Percentiles rank a stretch among this genome's conserved stretches.
These are phyloP conservation scores for Hemiscyllium ocellatum DNA, from an alignment of 2,113 vertebrate genomes.

Conservation along the genomic window DNA sequence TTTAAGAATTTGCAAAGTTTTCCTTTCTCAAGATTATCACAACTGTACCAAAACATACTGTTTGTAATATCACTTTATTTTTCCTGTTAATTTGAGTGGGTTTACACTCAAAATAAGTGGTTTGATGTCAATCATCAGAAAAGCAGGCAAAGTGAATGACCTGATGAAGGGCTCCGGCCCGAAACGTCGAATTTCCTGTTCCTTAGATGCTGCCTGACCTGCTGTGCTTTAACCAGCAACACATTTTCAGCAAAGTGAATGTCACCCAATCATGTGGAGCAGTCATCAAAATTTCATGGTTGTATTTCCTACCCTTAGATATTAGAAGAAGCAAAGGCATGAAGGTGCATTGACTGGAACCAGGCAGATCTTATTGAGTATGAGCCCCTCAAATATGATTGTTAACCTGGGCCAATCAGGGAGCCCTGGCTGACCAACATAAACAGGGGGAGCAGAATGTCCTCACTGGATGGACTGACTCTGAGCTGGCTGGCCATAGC, in stretches of 20 bases:
- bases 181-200: too few relatives aligned
- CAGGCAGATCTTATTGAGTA: too few relatives aligned
- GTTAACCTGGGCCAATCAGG: too few relatives aligned
- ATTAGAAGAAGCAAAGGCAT: background rate
- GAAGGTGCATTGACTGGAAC: too few relatives aligned
- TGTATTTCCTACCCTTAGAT: background rate
- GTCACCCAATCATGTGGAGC: background rate
- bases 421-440: too few relatives aligned
- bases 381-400: too few relatives aligned
- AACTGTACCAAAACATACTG: background rate
- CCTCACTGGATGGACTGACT: too few relatives aligned
- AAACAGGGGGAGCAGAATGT: too few relatives aligned
- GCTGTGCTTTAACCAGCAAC: too few relatives aligned
- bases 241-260: background rate
- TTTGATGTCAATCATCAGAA: background rate
- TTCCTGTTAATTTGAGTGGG: background rate
- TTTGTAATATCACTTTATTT: background rate
- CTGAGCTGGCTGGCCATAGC: too few relatives aligned
- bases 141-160: background rate
- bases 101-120: background rate
- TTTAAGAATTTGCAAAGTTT: background rate
- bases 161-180: too few relatives aligned
- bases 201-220: too few relatives aligned
- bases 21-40: background rate
- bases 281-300: background rate